A percentile compares a stretch with the other conserved stretches of the same genome.
These are phyloP conservation scores for Rhyacophila evoluta DNA, from an alignment of 2,888 invertebrate species.

Conservation along the genomic window DNA sequence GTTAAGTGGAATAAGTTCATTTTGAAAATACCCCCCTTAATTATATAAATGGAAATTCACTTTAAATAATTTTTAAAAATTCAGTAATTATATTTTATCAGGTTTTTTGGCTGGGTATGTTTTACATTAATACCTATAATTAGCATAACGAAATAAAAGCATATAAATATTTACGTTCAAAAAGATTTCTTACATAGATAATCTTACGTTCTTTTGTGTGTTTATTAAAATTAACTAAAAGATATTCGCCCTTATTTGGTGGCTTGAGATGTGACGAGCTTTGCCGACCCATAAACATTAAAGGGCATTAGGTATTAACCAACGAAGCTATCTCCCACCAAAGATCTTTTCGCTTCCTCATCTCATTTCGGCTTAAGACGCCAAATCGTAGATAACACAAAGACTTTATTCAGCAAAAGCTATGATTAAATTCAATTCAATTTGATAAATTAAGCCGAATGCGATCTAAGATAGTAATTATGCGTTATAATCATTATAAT, in stretches of 20 bases:
- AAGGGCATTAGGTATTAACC: constrained; percentile 48
- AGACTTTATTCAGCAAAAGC: constrained; percentile 45
- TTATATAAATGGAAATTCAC: too few relatives aligned
- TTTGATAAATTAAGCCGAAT: constrained; percentile 31
- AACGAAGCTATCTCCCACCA: constrained; percentile 42
- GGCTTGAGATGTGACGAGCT: not conserved
- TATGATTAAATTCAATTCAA: constrained; percentile 52
- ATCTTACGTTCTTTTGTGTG: not conserved
- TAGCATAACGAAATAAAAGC: too few relatives aligned
- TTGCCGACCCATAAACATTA: constrained; percentile 45
- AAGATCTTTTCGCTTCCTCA: constrained; percentile 47
- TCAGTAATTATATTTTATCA: too few relatives aligned
- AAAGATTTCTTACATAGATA: too few relatives aligned
- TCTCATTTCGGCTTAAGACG: constrained; percentile 50
- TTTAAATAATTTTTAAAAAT: too few relatives aligned
- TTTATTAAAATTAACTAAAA: not conserved
- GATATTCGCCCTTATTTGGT: not conserved
- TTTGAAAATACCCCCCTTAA: too few relatives aligned
- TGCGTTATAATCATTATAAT: not conserved
- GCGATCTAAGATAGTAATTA: not conserved
- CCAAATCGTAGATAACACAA: constrained; percentile 47
- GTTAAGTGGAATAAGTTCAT: too few relatives aligned
- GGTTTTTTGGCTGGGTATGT: too few relatives aligned
- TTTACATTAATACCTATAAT: too few relatives aligned
- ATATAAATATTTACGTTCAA: too few relatives aligned